Evolutionary conservation across 2,888 invertebrate species (phyloP).

Genomic region (Torymus tubicola): DNA sequence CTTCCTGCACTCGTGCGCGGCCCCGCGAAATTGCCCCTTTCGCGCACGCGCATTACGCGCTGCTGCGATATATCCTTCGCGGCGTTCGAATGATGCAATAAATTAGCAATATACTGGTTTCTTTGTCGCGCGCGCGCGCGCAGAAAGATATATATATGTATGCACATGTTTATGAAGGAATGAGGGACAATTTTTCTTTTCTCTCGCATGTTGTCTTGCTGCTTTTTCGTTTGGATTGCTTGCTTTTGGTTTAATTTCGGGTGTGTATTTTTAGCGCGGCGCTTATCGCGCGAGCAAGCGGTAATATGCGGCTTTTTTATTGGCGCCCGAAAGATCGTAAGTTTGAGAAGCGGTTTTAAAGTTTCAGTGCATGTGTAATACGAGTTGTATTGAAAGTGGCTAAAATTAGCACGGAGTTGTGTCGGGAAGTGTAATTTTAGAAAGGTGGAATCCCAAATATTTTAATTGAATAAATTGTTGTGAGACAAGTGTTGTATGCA

Average conservation of each 20-base stretch:
- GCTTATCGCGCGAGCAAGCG: conserved; percentile 15
- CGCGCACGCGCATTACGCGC: neutral
- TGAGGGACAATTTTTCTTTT: neutral
- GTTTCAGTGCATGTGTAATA: neutral
- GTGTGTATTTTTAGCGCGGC: conserved; percentile 43
- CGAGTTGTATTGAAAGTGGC: neutral
- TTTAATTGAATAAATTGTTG: neutral
- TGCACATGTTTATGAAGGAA: neutral
- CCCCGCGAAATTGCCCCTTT: conserved; percentile 22
- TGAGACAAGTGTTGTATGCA: no score
- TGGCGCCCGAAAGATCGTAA: conserved; percentile 8
- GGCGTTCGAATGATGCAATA: conserved; percentile 24
- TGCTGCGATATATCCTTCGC: no score
- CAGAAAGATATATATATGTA: conserved; percentile 1
- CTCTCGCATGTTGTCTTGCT: no score
- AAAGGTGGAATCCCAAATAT: neutral
- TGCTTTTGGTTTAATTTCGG: conserved; percentile 24
- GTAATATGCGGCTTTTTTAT: conserved; percentile 22
- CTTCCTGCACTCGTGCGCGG: conserved; percentile 9
- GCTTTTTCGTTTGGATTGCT: neutral
- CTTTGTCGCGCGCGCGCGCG: conserved; percentile 24
- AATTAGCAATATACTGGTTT: conserved; percentile 50
- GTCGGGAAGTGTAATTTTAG: neutral
- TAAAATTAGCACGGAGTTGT: conserved; percentile 12
- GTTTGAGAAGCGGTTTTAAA: conserved; percentile 10